These are phyloP conservation scores for Zeugodacus cucurbitae DNA, from an alignment of 1,140 invertebrate species.

Conservation along the genomic window DNA sequence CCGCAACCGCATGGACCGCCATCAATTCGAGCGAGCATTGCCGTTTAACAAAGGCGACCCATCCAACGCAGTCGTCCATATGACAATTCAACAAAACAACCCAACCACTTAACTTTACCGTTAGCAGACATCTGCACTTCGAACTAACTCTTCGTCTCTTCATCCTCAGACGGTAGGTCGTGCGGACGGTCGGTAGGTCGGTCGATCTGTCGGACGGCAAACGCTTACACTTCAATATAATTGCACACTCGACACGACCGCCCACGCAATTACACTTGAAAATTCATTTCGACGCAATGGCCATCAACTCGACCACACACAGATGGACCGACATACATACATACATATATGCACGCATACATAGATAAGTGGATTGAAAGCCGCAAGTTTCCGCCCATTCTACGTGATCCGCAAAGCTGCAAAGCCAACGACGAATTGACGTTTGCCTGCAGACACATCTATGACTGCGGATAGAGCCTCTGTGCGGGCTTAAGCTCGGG, in stretches of 20 bases:
- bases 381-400: background rate
- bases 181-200: too few species aligned
- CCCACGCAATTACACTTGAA: constrained; percentile 34
- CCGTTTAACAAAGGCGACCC: background rate
- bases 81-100: constrained; percentile 1
- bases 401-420: constrained; percentile 19
- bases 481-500: background rate
- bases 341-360: background rate
- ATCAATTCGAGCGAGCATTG: background rate
- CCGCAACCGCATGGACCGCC: background rate
- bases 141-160: background rate
- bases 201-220: background rate
- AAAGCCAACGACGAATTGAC: background rate
- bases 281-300: constrained; percentile 33
- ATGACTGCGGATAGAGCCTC: background rate
- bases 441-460: background rate
- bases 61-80: background rate
- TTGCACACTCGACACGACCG: constrained; percentile 11
- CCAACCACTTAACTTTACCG: constrained; percentile 10
- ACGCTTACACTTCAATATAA: background rate
- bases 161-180: background rate
- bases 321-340: background rate
- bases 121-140: background rate
- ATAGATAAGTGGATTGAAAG: background rate
- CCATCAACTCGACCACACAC: background rate